Percentiles rank a stretch among this genome's conserved stretches.
These are phyloP conservation scores for Wasmannia auropunctata DNA, from an alignment of 1,140 invertebrate genomes.

Conservation along the genomic window DNA sequence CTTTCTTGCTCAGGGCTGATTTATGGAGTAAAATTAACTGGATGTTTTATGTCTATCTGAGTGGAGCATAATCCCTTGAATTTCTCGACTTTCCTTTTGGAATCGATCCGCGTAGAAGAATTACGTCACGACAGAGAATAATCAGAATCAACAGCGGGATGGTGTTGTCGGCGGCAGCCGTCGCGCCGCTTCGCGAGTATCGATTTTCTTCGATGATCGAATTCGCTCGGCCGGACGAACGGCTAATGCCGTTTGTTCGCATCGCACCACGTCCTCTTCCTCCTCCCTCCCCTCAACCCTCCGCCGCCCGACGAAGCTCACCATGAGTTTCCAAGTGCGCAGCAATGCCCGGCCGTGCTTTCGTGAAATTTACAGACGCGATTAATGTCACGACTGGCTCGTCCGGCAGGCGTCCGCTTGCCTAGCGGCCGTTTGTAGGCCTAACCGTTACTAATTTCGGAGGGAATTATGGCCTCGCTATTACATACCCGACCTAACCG, in stretches of 20 bases:
- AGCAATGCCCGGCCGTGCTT: slow-evolving; percentile 68
- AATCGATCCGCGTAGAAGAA: neutral
- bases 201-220: slow-evolving; percentile 51
- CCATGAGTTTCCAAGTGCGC: slow-evolving; percentile 60
- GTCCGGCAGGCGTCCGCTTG: slow-evolving; percentile 62
- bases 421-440: slow-evolving; percentile 72
- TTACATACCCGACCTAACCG: slow-evolving; percentile 67
- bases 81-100: neutral
- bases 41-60: neutral
- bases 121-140: slow-evolving; percentile 19
- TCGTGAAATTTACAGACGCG: slow-evolving; percentile 80
- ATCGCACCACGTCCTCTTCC: neutral
- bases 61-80: neutral
- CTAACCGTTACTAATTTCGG: slow-evolving; percentile 81
- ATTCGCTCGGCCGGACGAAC: slow-evolving; percentile 12
- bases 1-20: neutral
- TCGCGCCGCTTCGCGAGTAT: slow-evolving; percentile 1
- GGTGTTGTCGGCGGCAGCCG: neutral
- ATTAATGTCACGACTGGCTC: slow-evolving; percentile 78
- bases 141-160: slow-evolving; percentile 17
- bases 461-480: slow-evolving; percentile 77
- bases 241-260: slow-evolving; percentile 27
- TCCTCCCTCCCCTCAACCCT: neutral
- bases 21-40: neutral
- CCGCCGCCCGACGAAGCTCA: slow-evolving; percentile 21